Evolutionary conservation across 1,140 invertebrate species (phyloP).

Genomic region (Anoplolepis gracilipes): DNA sequence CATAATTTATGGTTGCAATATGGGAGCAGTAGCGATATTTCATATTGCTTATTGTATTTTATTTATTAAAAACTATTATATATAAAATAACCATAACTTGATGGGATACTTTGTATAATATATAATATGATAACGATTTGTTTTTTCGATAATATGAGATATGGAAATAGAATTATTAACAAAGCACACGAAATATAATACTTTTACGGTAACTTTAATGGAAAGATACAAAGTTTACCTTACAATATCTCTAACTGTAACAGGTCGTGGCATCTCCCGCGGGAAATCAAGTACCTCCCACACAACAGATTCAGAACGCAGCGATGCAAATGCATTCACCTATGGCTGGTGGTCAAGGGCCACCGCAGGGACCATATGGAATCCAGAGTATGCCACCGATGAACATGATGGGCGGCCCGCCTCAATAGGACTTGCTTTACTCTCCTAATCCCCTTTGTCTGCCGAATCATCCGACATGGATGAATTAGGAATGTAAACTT

Average conservation of each 20-base stretch:
- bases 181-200: not conserved
- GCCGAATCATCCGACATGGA: slow-evolving; percentile 76
- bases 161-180: not conserved
- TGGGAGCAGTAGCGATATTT: not conserved
- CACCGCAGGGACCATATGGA: slow-evolving; percentile 82
- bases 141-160: not conserved
- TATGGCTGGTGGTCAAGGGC: slow-evolving; percentile 82
- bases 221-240: not conserved
- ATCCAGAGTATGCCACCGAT: slow-evolving; percentile 83
- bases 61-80: too few relatives aligned
- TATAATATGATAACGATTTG: not conserved
- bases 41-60: too few relatives aligned
- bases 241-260: slow-evolving; percentile 60
- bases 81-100: not conserved
- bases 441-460: slow-evolving; percentile 78
- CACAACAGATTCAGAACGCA: slow-evolving; percentile 86
- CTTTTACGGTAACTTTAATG: not conserved
- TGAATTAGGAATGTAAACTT: slow-evolving; percentile 75
- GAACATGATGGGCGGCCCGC: slow-evolving; percentile 86
- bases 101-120: not conserved
- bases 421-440: slow-evolving; percentile 83
- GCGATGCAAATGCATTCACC: slow-evolving; percentile 85
- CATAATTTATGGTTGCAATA: not conserved
- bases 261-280: slow-evolving; percentile 84
- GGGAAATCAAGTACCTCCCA: slow-evolving; percentile 84